Evolutionary conservation across 2,113 vertebrate genomes (phyloP), one percentile per base, ranked within the genome.

Genomic region (Anoplopoma fimbria): DNA sequence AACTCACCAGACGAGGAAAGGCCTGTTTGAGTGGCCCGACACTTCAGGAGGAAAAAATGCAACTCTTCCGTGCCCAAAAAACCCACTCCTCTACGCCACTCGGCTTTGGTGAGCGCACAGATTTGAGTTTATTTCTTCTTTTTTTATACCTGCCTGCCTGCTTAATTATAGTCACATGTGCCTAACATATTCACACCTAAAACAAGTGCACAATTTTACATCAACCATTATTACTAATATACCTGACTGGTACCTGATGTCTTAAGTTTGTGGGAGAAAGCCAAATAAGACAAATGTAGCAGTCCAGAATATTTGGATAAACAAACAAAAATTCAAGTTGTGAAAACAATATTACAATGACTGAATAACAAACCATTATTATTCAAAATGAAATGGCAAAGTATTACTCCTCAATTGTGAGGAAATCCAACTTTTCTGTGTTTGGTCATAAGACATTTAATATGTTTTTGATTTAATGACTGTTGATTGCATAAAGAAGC

Each of bases 31-130:
- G 2, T 97, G 97, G 97, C 93, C 83, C 0, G 31, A 81, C 63
- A 96, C 91, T 15, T 69, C 65, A 27, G 95, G 96, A 68, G 91
- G 91, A 0, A 74, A 75, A 62, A 89, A 27, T 17, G 91, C 81
- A 0, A 75, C 49, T 17, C 69, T 40, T 53, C 75, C 64, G 9
- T 99, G 97, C 75, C 86, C 83, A 14, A 95, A 93, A 90, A 95
- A 97, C 81, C 75, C 86, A 23, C 38, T 51, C 3, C 57, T 51
- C 21, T 40, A 29, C 0, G 95, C 96, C 77, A 88, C 60, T 3
- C 93, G 97, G 87, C 77, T 90, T 23, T 98, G 97, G 97, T 98
- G 92, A 94, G 90, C 21, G 13, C 19, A 70, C 9, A 4, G 1
- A 62, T 38, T n/a, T n/a, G n/a, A 19, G 12, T 14, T 15, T 34